phyloP scores from a whole-genome alignment of 2,113 vertebrate species.

The Pavo muticus region DNA sequence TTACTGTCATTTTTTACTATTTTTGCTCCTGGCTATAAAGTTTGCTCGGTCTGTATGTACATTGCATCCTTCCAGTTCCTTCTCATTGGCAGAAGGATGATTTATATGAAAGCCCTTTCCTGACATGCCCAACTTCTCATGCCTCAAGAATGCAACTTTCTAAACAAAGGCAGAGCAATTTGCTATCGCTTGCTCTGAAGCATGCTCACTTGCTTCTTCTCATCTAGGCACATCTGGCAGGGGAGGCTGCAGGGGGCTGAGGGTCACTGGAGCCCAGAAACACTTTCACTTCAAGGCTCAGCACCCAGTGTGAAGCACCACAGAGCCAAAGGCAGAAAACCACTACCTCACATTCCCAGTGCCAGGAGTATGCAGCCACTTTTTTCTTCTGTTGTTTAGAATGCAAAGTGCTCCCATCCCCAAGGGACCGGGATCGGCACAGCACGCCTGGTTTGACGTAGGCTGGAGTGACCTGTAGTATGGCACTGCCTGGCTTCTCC shows the following conservation, averaged over 20 bases:
- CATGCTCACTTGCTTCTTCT: background rate
- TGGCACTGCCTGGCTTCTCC: background rate
- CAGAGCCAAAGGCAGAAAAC: background rate
- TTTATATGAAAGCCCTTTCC: conserved; percentile 44
- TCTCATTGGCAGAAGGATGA: conserved; percentile 21
- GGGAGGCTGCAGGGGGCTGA: background rate
- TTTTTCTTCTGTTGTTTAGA: background rate
- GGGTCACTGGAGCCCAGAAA: background rate
- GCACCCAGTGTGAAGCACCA: background rate
- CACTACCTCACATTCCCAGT: background rate
- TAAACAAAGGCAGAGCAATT: conserved; percentile 3
- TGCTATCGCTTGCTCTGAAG: background rate
- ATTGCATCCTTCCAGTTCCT: background rate
- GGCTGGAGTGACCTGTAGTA: background rate
- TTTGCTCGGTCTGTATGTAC: background rate
- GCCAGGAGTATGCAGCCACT: background rate
- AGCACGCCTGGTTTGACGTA: background rate
- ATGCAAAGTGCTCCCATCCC: background rate
- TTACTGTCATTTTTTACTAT: background rate
- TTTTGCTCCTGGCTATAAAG: background rate
- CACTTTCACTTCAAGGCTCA: background rate
- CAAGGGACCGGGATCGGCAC: background rate
- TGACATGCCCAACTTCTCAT: conserved; percentile 23
- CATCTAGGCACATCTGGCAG: background rate
- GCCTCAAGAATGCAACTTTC: conserved; percentile 13